These are phyloP conservation scores for Heteromormyrus szaboi DNA, from an alignment of 2,797 vertebrate genomes.

Conservation along the genomic window DNA sequence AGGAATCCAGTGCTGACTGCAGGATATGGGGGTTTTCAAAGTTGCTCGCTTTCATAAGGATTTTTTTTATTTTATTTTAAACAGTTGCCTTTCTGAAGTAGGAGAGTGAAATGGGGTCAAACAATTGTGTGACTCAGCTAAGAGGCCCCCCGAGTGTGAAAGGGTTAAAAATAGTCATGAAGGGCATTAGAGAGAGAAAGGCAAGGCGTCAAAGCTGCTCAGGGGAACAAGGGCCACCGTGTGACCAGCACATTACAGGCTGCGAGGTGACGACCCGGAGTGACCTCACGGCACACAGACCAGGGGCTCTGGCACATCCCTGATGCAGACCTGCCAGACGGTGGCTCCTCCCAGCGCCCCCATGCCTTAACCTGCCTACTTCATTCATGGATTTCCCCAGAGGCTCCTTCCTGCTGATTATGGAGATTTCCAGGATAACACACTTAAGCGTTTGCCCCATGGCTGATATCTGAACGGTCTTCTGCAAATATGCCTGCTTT, in stretches of 20 bases:
- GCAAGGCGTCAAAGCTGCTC: not conserved
- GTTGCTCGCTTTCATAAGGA: not conserved
- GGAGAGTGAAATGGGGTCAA: not conserved
- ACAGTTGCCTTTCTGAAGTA: not conserved
- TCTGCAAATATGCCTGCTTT: not conserved
- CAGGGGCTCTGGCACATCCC: not conserved
- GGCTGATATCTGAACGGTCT: not conserved
- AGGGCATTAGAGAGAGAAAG: not conserved
- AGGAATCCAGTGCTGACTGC: not conserved
- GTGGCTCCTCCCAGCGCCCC: not conserved
- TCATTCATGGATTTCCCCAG: not conserved
- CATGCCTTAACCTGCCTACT: not conserved
- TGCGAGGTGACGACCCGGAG: not conserved
- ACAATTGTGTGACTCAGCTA: not conserved
- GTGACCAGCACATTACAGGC: not conserved
- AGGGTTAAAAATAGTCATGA: not conserved
- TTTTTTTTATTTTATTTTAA: not conserved
- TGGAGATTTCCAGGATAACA: not conserved
- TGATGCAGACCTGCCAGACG: not conserved
- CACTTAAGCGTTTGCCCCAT: not conserved
- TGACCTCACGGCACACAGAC: not conserved
- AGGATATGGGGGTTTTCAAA: not conserved
- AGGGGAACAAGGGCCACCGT: not conserved
- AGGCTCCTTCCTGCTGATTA: not conserved
- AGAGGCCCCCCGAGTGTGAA: not conserved